Conservation (phyloP, 2,888 invertebrate species). For the Drosophila formosana region DNA sequence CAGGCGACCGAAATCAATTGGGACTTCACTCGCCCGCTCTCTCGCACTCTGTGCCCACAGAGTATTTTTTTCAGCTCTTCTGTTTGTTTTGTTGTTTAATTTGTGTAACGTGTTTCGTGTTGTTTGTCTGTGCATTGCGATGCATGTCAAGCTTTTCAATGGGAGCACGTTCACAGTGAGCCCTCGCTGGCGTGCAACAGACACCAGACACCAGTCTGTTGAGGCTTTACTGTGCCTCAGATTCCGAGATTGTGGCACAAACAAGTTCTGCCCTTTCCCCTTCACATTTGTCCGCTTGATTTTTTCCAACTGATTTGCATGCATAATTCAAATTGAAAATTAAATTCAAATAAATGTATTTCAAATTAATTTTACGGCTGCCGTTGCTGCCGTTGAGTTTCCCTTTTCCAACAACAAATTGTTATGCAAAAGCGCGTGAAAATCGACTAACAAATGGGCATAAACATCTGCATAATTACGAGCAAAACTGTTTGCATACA, state of each 20-base stretch:
- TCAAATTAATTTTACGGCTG: constrained; percentile 58
- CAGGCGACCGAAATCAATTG: too few relatives aligned
- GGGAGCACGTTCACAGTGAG: constrained; percentile 24
- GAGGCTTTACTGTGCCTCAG: constrained; percentile 7
- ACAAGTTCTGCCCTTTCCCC: constrained; percentile 6
- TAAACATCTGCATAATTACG: constrained; percentile 72
- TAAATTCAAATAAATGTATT: constrained; percentile 66
- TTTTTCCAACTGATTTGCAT: constrained; percentile 55
- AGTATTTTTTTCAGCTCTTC: neutral
- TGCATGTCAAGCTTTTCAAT: constrained; percentile 32
- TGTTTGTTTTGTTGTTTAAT: constrained; percentile 59
- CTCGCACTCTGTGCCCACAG: constrained; percentile 21
- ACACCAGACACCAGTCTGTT: neutral
- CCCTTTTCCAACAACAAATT: constrained; percentile 53
- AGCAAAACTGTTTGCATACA: constrained; percentile 64
- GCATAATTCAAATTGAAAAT: constrained; percentile 70
- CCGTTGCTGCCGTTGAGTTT: constrained; percentile 10
- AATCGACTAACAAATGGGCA: constrained; percentile 66
- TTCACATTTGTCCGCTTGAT: neutral
- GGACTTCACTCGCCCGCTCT: neutral
- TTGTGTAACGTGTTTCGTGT: constrained; percentile 67
- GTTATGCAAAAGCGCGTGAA: constrained; percentile 77
- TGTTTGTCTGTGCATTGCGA: constrained; percentile 40
- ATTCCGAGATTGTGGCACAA: constrained; percentile 15
- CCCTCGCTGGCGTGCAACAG: constrained; percentile 8